Evolutionary conservation across 2,888 invertebrate species (phyloP).

Genomic region (Formica aserva): DNA sequence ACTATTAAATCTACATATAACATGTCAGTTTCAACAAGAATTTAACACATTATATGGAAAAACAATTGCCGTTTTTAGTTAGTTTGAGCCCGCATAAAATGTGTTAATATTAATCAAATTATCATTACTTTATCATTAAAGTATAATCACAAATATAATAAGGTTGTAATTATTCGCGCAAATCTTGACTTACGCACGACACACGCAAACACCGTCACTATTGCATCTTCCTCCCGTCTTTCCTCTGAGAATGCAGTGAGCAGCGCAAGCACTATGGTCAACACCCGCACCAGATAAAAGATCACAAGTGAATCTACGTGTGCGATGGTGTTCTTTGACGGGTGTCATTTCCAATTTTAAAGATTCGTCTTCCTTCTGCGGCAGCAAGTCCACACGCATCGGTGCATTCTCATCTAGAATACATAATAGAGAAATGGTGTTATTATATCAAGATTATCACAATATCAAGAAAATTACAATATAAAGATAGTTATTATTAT

Average conservation of each 20-base stretch:
- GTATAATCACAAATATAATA: background rate
- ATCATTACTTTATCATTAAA: background rate
- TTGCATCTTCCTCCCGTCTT: constrained; percentile 81
- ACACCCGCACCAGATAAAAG: constrained; percentile 73
- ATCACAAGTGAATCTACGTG: constrained; percentile 81
- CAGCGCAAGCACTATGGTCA: constrained; percentile 79
- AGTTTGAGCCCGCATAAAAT: background rate
- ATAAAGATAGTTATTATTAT: background rate
- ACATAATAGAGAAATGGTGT: background rate
- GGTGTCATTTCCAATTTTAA: background rate
- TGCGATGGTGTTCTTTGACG: constrained; percentile 57
- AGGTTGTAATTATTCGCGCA: background rate
- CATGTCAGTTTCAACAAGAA: background rate
- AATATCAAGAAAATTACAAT: background rate
- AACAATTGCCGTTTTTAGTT: background rate
- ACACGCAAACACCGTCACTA: constrained; percentile 75
- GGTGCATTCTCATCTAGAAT: background rate
- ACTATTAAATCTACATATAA: background rate
- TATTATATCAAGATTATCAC: background rate
- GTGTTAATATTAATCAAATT: background rate
- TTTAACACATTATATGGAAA: background rate
- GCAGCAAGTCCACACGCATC: background rate
- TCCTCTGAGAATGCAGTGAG: constrained; percentile 80
- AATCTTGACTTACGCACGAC: constrained; percentile 76
- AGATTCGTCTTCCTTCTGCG: background rate